Conservation (phyloP, 2,113 vertebrate species). For the Sturnira hondurensis region DNA sequence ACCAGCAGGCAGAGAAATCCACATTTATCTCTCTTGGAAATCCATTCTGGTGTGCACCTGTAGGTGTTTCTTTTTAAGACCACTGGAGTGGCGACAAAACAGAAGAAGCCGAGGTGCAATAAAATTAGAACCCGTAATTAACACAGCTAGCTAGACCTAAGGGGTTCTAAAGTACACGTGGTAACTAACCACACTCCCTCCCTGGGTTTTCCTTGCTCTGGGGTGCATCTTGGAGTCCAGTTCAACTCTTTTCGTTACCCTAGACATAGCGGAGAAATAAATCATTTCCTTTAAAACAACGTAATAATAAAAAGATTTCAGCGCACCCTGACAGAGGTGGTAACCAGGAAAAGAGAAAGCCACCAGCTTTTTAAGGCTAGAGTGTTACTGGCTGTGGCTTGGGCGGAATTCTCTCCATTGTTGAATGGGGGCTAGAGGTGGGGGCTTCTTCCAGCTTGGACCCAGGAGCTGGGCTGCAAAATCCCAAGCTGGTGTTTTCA, state of each 20-base stretch:
- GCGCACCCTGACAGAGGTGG: neutral
- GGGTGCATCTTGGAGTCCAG: neutral
- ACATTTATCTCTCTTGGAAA: neutral
- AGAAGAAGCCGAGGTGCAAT: slow-evolving; percentile 20
- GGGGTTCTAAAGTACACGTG: neutral
- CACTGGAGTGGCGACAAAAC: slow-evolving; percentile 6
- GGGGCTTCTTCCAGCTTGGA: neutral
- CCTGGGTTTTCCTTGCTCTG: neutral
- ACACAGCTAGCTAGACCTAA: neutral
- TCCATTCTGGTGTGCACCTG: neutral
- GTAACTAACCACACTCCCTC: neutral
- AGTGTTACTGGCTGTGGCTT: neutral
- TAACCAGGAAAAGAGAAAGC: neutral
- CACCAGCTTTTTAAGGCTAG: accelerated
- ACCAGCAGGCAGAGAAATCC: neutral
- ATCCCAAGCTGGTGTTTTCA: neutral
- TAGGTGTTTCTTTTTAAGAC: slow-evolving; percentile 42
- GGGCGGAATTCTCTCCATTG: neutral
- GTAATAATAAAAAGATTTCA: neutral
- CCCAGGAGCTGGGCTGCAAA: neutral
- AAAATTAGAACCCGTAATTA: slow-evolving; percentile 58
- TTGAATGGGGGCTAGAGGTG: too few relatives aligned
- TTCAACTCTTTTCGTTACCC: neutral
- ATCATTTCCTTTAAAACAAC: neutral
- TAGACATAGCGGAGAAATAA: neutral